Conservation (phyloP, 2,888 invertebrate species). For the Smittia sp. region DNA sequence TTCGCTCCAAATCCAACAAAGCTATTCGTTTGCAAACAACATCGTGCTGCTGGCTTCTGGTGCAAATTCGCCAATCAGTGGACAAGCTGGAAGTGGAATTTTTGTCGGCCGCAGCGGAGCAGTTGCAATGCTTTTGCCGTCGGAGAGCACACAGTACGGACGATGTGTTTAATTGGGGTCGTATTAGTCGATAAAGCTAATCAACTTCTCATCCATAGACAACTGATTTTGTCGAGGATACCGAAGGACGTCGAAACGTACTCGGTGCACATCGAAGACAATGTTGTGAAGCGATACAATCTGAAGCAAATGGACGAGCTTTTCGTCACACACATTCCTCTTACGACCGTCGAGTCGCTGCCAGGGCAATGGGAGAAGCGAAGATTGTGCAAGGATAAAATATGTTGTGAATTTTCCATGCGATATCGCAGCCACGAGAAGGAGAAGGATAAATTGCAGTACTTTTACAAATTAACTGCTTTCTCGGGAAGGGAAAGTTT, state of each 20-base stretch:
- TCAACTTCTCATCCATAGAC: not conserved
- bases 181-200: too few relatives aligned
- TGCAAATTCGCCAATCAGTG: slow-evolving; percentile 61
- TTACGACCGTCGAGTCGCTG: not conserved
- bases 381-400: slow-evolving; percentile 10
- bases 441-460: slow-evolving; percentile 35
- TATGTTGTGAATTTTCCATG: slow-evolving; percentile 31
- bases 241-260: slow-evolving; percentile 42
- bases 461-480: slow-evolving; percentile 44
- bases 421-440: slow-evolving; percentile 8
- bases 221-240: slow-evolving; percentile 34
- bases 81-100: slow-evolving; percentile 74
- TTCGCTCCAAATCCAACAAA: slow-evolving; percentile 65
- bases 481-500: slow-evolving; percentile 47
- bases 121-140: slow-evolving; percentile 55
- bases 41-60: slow-evolving; percentile 71
- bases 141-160: slow-evolving; percentile 47
- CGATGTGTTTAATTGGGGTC: not conserved
- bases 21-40: slow-evolving; percentile 65
- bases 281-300: slow-evolving; percentile 8
- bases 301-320: slow-evolving; percentile 27
- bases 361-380: not conserved
- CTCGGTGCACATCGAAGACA: slow-evolving; percentile 20
- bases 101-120: slow-evolving; percentile 60
- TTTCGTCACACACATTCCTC: not conserved